phyloP scores from a whole-genome alignment of 2,797 vertebrate species.

The Malurus splendens region DNA sequence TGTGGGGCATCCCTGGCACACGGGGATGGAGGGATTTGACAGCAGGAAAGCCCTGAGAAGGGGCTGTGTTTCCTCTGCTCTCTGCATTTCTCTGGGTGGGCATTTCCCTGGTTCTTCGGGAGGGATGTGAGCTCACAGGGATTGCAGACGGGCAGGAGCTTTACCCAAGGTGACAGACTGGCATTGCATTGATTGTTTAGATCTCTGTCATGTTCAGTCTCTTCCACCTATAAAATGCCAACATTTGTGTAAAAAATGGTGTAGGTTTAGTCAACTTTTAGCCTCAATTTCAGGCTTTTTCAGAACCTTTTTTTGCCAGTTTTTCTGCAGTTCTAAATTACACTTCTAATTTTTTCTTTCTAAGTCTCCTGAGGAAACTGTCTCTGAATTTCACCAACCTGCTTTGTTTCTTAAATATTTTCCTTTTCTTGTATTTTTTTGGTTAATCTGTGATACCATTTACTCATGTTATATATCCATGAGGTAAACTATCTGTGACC shows the following conservation, averaged over 20 bases:
- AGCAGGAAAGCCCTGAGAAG: background rate
- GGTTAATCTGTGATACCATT: background rate
- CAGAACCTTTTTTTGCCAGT: background rate
- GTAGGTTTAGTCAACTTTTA: background rate
- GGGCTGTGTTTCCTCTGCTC: background rate
- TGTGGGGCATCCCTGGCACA: background rate
- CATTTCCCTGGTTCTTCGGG: slow-evolving; percentile 5
- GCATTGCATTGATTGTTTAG: background rate
- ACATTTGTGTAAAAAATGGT: background rate
- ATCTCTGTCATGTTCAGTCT: background rate
- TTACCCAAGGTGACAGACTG: background rate
- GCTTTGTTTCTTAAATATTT: background rate
- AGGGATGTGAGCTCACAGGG: slow-evolving; percentile 11
- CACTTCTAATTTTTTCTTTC: background rate
- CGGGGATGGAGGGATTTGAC: background rate
- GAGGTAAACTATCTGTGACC: background rate
- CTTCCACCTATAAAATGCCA: background rate
- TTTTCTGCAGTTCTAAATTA: background rate
- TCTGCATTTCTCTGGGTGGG: background rate
- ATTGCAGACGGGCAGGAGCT: background rate
- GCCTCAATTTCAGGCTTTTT: background rate
- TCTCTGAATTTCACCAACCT: background rate
- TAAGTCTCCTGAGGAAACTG: background rate
- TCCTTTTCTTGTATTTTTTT: background rate
- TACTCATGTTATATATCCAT: background rate